Conservation (phyloP, 1,140 invertebrate genomes). For the Charaxes varanes region DNA sequence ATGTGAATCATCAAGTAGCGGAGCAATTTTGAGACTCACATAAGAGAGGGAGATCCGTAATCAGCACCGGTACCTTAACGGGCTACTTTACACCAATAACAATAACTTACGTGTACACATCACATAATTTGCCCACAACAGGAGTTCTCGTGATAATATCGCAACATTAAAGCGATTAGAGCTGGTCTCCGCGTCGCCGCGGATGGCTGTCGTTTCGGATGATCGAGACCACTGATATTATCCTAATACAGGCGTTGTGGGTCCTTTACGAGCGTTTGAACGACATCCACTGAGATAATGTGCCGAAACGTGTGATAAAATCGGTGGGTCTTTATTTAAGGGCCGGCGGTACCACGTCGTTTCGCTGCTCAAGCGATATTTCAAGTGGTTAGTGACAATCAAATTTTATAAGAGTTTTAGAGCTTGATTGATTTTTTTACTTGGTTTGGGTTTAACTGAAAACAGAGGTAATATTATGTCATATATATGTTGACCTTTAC, state of each 20-base stretch:
- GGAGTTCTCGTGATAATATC: slow-evolving; percentile 22
- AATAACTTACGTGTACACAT: too few relatives aligned
- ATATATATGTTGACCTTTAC: too few relatives aligned
- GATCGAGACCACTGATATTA: slow-evolving; percentile 51
- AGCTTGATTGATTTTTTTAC: too few relatives aligned
- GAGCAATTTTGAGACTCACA: too few relatives aligned
- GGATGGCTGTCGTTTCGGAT: slow-evolving; percentile 47
- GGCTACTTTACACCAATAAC: too few relatives aligned
- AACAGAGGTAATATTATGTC: too few relatives aligned
- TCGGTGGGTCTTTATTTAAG: slow-evolving; percentile 40
- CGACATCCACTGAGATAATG: slow-evolving; percentile 42
- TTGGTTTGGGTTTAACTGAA: too few relatives aligned
- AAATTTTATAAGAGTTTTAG: slow-evolving; percentile 8
- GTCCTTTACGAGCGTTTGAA: slow-evolving; percentile 44
- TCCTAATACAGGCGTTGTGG: slow-evolving; percentile 49
- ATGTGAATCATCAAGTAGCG: too few relatives aligned
- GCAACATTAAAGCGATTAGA: slow-evolving; percentile 25
- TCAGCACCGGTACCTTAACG: too few relatives aligned
- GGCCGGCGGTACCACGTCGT: slow-evolving; percentile 21
- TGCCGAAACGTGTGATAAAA: slow-evolving; percentile 47
- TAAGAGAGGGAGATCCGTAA: too few relatives aligned
- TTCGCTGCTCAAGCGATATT: slow-evolving; percentile 40
- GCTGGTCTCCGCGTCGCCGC: slow-evolving; percentile 24
- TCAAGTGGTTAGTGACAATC: slow-evolving; percentile 32
- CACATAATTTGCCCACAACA: slow-evolving; percentile 1